Conservation (phyloP, 1,140 invertebrate genomes). For the Aporrectodea caliginosa region DNA sequence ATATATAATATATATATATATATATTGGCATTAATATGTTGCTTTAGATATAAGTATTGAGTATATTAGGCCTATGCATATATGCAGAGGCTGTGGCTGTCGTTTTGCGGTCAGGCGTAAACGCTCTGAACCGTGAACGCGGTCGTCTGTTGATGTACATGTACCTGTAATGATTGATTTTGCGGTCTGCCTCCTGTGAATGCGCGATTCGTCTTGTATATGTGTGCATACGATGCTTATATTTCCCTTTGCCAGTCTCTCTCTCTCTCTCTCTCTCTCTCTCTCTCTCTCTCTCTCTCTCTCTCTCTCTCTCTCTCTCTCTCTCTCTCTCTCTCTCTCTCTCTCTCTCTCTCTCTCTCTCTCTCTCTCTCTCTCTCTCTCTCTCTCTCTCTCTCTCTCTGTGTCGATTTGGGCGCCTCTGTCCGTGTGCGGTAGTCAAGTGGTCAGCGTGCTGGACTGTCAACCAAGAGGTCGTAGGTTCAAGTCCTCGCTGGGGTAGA, state of each 20-base stretch:
- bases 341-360: slow-evolving; percentile 40
- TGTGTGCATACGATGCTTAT: not conserved
- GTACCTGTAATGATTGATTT: too few species aligned
- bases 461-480: too few species aligned
- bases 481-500: too few species aligned
- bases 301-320: slow-evolving; percentile 38
- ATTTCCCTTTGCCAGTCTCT: slow-evolving; percentile 10
- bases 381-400: slow-evolving; percentile 40
- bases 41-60: too few species aligned
- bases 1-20: too few species aligned
- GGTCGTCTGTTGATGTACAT: not conserved
- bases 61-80: not conserved
- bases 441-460: too few species aligned
- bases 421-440: too few species aligned
- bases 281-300: slow-evolving; percentile 29
- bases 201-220: not conserved
- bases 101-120: not conserved
- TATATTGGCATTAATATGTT: too few species aligned
- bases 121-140: not conserved
- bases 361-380: slow-evolving; percentile 41
- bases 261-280: slow-evolving; percentile 25
- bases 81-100: not conserved
- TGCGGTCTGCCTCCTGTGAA: too few species aligned
- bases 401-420: too few species aligned
- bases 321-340: slow-evolving; percentile 34